Percentiles rank a stretch among this genome's conserved stretches.
phyloP scores from a whole-genome alignment of 2,113 vertebrate genomes.

The Apistogramma diplotaenia region DNA sequence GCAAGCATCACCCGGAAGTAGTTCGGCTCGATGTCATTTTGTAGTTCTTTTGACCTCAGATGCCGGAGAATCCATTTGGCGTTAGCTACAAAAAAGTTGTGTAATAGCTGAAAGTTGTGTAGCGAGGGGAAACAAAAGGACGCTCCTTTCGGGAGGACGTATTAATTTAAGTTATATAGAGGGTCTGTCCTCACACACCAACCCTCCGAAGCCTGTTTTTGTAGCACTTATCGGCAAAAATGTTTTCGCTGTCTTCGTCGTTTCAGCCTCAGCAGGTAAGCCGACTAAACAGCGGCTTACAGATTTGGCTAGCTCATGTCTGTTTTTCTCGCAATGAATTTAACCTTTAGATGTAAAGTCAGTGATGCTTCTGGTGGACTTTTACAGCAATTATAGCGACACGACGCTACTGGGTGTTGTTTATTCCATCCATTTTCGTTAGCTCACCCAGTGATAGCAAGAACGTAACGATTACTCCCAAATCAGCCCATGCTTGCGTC shows the following conservation, averaged over 20 bases:
- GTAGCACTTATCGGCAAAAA: slow-evolving; percentile 14
- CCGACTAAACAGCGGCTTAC: background rate
- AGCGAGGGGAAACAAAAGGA: slow-evolving; percentile 46
- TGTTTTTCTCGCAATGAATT: background rate
- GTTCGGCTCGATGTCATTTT: slow-evolving; percentile 35
- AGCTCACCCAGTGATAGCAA: slow-evolving; percentile 42
- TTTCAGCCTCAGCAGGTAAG: slow-evolving; percentile 76
- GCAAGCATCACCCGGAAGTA: background rate
- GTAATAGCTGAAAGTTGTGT: slow-evolving; percentile 54
- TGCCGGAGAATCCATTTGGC: slow-evolving; percentile 55
- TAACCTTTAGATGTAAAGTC: background rate
- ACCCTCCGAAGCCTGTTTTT: background rate
- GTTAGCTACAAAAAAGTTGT: slow-evolving; percentile 29
- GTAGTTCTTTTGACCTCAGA: slow-evolving; percentile 62
- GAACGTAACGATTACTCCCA: background rate
- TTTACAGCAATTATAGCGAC: background rate
- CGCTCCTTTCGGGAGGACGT: background rate
- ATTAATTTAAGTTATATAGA: background rate
- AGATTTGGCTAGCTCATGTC: background rate
- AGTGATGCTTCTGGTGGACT: fast-evolving
- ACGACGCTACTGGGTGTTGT: background rate
- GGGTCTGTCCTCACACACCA: background rate
- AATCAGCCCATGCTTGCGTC: slow-evolving; percentile 12
- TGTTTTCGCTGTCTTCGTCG: slow-evolving; percentile 73
- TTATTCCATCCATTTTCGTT: background rate